phyloP scores from a whole-genome alignment of 2,888 invertebrate genomes.

The Apomyelois bistriatella region DNA sequence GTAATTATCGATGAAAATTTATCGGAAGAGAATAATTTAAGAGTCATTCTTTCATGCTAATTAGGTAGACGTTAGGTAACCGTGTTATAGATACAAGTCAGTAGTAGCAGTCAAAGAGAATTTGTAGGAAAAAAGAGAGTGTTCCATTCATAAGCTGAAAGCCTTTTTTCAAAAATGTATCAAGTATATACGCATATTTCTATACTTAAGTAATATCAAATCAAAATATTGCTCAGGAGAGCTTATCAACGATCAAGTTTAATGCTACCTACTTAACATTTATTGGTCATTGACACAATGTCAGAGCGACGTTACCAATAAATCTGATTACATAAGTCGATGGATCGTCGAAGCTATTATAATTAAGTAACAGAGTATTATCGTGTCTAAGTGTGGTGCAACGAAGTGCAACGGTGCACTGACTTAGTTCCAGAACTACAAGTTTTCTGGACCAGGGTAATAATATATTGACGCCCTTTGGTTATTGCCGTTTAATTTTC shows the following conservation, averaged over 20 bases:
- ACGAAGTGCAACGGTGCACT: conserved; percentile 2
- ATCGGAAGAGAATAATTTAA: too few species aligned
- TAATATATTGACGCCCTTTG: neutral
- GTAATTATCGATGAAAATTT: too few species aligned
- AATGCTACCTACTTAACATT: neutral
- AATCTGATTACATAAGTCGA: conserved; percentile 4
- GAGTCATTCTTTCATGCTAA: too few species aligned
- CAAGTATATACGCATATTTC: neutral
- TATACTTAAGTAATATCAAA: neutral
- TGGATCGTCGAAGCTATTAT: conserved; percentile 5
- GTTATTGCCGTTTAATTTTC: neutral
- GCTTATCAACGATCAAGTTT: neutral
- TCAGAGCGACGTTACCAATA: neutral
- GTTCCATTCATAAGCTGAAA: too few species aligned
- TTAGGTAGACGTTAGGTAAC: too few species aligned
- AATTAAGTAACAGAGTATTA: conserved; percentile 11
- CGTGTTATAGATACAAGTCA: too few species aligned
- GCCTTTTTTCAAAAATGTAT: too few species aligned
- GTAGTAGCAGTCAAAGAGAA: too few species aligned
- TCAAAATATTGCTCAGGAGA: neutral
- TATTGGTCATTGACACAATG: conserved; percentile 9
- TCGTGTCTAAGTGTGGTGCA: conserved; percentile 13
- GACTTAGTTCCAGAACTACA: neutral
- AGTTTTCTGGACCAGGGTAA: neutral
- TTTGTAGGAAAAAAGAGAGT: too few species aligned